Conservation (phyloP, 2,113 vertebrate genomes). For the Notarius quadriscutis region DNA sequence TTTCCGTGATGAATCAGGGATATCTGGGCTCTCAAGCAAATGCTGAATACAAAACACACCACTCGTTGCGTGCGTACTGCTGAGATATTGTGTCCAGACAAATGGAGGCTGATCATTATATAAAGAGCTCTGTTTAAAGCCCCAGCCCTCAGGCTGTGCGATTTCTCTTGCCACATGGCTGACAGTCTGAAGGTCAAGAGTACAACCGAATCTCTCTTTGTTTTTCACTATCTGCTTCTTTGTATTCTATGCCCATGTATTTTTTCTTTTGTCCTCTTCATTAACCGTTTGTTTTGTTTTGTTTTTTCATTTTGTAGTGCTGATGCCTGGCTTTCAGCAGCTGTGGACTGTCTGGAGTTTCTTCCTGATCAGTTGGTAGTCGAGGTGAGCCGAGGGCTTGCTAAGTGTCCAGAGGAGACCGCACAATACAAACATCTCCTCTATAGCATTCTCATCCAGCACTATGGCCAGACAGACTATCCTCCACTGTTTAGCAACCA, state of each 20-base stretch:
- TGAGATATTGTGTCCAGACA: conserved; percentile 33
- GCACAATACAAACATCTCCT: conserved; percentile 81
- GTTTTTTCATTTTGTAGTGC: conserved; percentile 68
- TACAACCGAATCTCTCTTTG: conserved; percentile 8
- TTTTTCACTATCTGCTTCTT: neutral
- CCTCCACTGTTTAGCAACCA: conserved; percentile 84
- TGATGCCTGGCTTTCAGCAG: conserved; percentile 90
- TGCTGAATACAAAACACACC: neutral
- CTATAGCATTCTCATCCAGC: conserved; percentile 81
- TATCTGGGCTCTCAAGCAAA: neutral
- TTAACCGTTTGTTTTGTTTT: neutral
- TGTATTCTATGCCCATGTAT: neutral
- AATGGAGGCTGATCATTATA: conserved; percentile 17
- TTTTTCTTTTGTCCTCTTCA: neutral
- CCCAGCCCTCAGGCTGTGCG: conserved; percentile 17
- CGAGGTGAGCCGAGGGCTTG: conserved; percentile 87
- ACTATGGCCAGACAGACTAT: conserved; percentile 79
- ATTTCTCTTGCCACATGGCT: neutral
- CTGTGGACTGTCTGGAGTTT: conserved; percentile 91
- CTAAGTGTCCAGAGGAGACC: conserved; percentile 75
- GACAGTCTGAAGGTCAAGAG: conserved; percentile 13
- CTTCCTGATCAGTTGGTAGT: conserved; percentile 90
- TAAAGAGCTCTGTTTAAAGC: conserved; percentile 31
- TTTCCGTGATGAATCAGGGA: conserved; percentile 1
- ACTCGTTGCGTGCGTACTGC: neutral